These are phyloP conservation scores for Emydoidea blandingii DNA, from an alignment of 2,797 vertebrate species.

Conservation along the genomic window DNA sequence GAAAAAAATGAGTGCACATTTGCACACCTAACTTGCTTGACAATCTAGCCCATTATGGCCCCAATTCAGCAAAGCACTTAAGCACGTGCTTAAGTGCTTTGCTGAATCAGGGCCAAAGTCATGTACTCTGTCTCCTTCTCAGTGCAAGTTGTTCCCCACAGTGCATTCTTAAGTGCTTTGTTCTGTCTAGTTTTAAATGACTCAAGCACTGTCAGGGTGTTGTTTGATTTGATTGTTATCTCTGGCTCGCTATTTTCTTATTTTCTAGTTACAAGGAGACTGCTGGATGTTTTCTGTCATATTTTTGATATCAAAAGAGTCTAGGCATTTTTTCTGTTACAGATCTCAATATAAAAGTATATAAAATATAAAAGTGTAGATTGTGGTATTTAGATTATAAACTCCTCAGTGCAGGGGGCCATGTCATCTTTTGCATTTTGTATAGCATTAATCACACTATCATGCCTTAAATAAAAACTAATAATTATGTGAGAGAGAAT, in stretches of 20 bases:
- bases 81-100: constrained; percentile 70
- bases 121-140: constrained; percentile 66
- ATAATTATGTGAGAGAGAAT: neutral
- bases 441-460: fast-evolving
- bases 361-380: neutral
- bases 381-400: neutral
- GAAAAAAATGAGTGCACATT: neutral
- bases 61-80: constrained; percentile 68
- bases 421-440: neutral
- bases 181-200: constrained; percentile 76
- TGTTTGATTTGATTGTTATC: constrained; percentile 78
- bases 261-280: constrained; percentile 41
- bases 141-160: constrained; percentile 71
- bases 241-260: constrained; percentile 61
- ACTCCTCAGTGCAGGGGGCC: neutral
- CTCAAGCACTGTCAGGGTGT: constrained; percentile 73
- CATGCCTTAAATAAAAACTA: constrained; percentile 14
- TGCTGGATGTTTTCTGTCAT: constrained; percentile 45
- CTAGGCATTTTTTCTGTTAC: constrained; percentile 3
- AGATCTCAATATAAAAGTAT: constrained; percentile 5
- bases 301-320: neutral
- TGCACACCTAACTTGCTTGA: constrained; percentile 45
- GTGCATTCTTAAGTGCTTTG: constrained; percentile 77
- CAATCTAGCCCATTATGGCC: constrained; percentile 58
- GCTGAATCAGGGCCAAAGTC: constrained; percentile 66